Conservation (phyloP, 1,140 invertebrate species). For the Meloidogyne hapla region DNA sequence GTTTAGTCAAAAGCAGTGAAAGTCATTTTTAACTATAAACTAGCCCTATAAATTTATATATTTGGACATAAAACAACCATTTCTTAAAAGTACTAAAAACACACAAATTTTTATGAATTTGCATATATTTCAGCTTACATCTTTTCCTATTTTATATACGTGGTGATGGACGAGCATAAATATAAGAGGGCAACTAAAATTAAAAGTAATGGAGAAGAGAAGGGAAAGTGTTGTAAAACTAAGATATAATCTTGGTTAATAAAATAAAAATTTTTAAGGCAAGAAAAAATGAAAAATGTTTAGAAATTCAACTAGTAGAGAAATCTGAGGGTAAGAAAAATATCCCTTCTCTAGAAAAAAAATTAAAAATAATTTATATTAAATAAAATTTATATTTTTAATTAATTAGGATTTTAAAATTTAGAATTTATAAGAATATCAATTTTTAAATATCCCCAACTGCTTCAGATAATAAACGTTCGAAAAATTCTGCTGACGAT, state of each 20-base stretch:
- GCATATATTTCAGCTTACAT: background rate
- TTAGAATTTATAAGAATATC: background rate
- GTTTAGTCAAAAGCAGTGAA: background rate
- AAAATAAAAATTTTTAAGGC: background rate
- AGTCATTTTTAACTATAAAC: no score
- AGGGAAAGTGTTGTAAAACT: background rate
- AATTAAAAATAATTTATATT: no score
- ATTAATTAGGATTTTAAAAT: no score
- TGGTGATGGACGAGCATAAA: conserved; percentile 2
- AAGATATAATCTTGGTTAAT: conserved; percentile 4
- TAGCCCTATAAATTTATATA: background rate
- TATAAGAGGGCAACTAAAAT: background rate
- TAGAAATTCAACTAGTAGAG: background rate
- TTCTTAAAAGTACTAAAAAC: background rate
- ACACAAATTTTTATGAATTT: background rate
- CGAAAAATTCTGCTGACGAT: background rate
- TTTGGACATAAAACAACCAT: background rate
- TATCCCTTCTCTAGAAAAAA: no score
- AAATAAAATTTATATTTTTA: no score
- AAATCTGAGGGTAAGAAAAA: no score
- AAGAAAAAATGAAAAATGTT: background rate
- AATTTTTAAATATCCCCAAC: background rate
- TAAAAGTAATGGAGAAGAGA: background rate
- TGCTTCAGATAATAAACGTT: background rate
- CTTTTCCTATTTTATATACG: background rate